Percentiles rank a stretch among this genome's conserved stretches.
Conservation (phyloP, 2,797 vertebrate genomes). For the Pogoniulus pusillus region DNA sequence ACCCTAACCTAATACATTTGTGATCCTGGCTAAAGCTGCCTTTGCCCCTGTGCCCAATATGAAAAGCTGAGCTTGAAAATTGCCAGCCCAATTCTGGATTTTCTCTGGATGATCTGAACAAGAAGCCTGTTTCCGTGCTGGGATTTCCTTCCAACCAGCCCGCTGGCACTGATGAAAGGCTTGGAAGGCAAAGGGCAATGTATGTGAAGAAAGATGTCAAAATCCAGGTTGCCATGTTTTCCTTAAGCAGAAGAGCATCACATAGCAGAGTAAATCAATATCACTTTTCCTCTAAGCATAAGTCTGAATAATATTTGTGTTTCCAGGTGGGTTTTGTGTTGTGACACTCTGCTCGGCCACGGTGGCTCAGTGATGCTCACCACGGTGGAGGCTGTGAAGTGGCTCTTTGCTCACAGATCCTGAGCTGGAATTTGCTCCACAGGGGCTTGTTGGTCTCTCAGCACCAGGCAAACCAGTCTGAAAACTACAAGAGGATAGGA, state of each 20-base stretch:
- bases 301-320: background rate
- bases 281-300: background rate
- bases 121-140: background rate
- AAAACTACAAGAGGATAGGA: background rate
- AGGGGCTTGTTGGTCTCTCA: background rate
- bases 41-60: background rate
- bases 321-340: background rate
- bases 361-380: background rate
- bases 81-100: background rate
- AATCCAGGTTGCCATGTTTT: background rate
- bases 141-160: background rate
- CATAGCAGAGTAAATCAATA: background rate
- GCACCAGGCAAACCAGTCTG: background rate
- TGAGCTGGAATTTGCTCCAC: background rate
- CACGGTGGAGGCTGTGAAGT: background rate
- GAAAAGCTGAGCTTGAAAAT: background rate
- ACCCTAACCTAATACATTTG: background rate
- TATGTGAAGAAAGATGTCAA: background rate
- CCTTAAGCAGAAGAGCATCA: background rate
- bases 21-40: background rate
- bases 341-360: background rate
- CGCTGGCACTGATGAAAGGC: background rate
- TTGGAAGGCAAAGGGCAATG: background rate
- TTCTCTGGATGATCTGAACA: fast-evolving
- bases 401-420: background rate